These are phyloP conservation scores for Phorcus lineatus DNA, from an alignment of 2,888 invertebrate genomes.

Conservation along the genomic window DNA sequence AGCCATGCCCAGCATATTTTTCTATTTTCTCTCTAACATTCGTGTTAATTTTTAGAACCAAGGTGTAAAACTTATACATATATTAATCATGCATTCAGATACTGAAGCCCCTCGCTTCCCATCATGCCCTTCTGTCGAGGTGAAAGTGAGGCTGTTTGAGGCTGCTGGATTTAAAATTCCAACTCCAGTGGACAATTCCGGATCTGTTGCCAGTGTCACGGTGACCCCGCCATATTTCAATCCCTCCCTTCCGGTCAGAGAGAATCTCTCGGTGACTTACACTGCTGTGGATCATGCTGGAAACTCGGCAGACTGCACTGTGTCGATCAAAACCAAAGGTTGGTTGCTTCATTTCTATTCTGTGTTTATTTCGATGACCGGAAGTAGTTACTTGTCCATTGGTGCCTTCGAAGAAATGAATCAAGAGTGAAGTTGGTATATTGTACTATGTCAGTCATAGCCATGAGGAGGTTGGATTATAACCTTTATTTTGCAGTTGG, in stretches of 20 bases:
- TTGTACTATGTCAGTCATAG: too few relatives aligned
- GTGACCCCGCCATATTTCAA: slow-evolving; percentile 37
- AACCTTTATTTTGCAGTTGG: too few relatives aligned
- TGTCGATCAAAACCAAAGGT: slow-evolving; percentile 82
- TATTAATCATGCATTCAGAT: slow-evolving; percentile 27
- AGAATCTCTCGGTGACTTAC: slow-evolving; percentile 84
- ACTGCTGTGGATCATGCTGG: slow-evolving; percentile 97
- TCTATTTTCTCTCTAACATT: too few relatives aligned
- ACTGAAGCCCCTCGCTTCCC: slow-evolving; percentile 35
- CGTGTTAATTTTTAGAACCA: too few relatives aligned
- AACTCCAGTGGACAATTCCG: slow-evolving; percentile 41
- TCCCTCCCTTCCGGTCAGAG: slow-evolving; percentile 30
- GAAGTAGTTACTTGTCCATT: too few relatives aligned
- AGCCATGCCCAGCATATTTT: too few relatives aligned
- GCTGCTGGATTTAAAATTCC: slow-evolving; percentile 25
- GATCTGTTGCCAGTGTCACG: slow-evolving; percentile 27
- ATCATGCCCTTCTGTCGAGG: slow-evolving; percentile 29
- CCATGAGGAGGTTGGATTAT: too few relatives aligned
- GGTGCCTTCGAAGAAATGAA: too few relatives aligned
- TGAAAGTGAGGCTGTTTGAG: slow-evolving; percentile 27
- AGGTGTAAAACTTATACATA: too few relatives aligned
- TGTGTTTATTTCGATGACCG: too few relatives aligned
- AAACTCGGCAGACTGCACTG: slow-evolving; percentile 96
- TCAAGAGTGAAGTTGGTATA: too few relatives aligned
- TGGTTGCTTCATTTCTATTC: neutral